Evolutionary conservation across 1,140 invertebrate species (phyloP), one percentile per base, ranked within the genome.

Genomic region (Halesus radiatus): DNA sequence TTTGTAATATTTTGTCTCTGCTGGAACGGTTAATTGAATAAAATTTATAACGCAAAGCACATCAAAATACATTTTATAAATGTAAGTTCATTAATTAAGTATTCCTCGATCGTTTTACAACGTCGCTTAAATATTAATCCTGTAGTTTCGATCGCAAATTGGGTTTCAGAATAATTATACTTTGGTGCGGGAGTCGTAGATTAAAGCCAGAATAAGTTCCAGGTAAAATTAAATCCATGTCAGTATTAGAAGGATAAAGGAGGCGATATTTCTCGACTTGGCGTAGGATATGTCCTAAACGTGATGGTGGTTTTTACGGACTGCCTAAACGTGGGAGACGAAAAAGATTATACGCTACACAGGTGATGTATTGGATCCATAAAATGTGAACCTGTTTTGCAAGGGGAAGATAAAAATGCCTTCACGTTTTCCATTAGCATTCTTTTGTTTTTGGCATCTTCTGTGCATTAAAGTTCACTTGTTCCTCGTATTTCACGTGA

Each of bases 261-360:
- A 20, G 52, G 52, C 68, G 45, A 72, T 56, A 52, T 66, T 37
- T 66, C 16, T 29, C 62, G 32, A n/a, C 62, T 32, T 37, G n/a
- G 13, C n/a, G 29, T 29, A 37, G 62, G 45, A 66, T 26, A 32
- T 29, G 16, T 29, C 15, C 62, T 16, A 13, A 64, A 29, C 60
- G 60, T 64, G 60, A 16, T 18, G 13, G 32, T 22, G 20, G 20
- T 20, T 72, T 72, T 72, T 72, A 72, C 23, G 68, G 45, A 20
- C 37, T 29, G 32, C 4, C 18, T 72, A 52, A 72, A 23, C 37
- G 37, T 15, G n/a, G 23, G 52, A 53, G 45, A n/a, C 18, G 26
- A 72, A 52, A 72, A 26, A 72, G 45, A 72, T 72, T 72, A 72
- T 72, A 37, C 60, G 23, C 20, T 23, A 64, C 29, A 13, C 23